phyloP scores from a whole-genome alignment of 2,797 vertebrate species.

The Crossoptilon crossoptilon region DNA sequence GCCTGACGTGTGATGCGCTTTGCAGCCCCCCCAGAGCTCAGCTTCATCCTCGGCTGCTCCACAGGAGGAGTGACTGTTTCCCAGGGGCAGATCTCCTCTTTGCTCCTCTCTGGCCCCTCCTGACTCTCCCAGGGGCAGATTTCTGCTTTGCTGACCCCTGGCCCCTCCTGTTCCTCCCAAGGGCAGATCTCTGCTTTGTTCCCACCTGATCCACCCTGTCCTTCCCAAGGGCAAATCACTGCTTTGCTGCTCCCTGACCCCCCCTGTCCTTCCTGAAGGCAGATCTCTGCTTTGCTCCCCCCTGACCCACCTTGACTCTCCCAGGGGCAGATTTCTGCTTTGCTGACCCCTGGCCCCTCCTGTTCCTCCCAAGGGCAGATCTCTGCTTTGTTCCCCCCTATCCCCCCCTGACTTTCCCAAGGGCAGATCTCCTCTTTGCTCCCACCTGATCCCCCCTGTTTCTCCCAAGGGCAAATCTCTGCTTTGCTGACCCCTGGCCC shows the following conservation, averaged over 20 bases:
- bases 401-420: conserved; percentile 72
- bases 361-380: conserved; percentile 45
- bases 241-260: conserved; percentile 41
- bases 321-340: not conserved
- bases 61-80: conserved; percentile 68
- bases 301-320: conserved; percentile 49
- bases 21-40: not conserved
- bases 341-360: conserved; percentile 47
- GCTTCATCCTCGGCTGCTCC: not conserved
- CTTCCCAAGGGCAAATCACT: conserved; percentile 39
- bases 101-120: conserved; percentile 55
- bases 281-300: conserved; percentile 60
- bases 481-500: conserved; percentile 24
- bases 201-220: conserved; percentile 57
- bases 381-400: conserved; percentile 29
- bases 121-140: not conserved
- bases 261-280: conserved; percentile 49
- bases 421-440: not conserved
- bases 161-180: too few species aligned
- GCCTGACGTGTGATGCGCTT: not conserved
- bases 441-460: too few species aligned
- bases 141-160: too few species aligned
- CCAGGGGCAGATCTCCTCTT: conserved; percentile 78
- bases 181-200: too few species aligned
- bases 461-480: too few species aligned